These are phyloP conservation scores for Ianthella basta DNA, from an alignment of 37 sponge, comb jelly and placozoan species.

Conservation along the genomic window DNA sequence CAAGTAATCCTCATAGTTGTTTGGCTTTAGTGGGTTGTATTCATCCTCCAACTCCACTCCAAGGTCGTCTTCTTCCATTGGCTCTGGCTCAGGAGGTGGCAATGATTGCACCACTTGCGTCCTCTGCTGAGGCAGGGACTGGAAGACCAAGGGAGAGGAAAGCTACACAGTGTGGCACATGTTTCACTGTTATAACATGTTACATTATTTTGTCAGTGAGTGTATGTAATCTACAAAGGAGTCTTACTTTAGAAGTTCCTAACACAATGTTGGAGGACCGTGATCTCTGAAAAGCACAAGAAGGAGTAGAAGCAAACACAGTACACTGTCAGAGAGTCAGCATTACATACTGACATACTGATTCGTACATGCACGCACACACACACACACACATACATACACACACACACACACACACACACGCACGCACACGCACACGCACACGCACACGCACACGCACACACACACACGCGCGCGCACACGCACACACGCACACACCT, in stretches of 20 bases:
- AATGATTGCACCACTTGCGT: neutral
- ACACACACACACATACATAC: conserved; percentile 48
- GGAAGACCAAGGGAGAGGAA: neutral
- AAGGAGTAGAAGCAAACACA: no score
- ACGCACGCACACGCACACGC: neutral
- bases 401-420: conserved; percentile 36
- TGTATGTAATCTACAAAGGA: no score
- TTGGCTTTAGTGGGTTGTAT: conserved; percentile 95
- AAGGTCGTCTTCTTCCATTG: conserved; percentile 55
- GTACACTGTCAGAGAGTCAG: neutral
- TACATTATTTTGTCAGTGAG: no score
- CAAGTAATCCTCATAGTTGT: conserved; percentile 79
- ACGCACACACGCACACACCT: conserved; percentile 7
- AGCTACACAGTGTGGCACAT: neutral
- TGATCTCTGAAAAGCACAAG: no score
- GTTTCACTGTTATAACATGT: neutral
- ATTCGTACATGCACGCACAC: neutral
- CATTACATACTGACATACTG: neutral
- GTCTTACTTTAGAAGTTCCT: no score
- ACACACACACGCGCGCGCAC: neutral
- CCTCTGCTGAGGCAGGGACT: neutral
- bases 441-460: conserved; percentile 14
- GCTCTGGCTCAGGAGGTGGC: conserved; percentile 16
- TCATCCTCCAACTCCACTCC: conserved; percentile 71
- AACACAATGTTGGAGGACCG: neutral